phyloP scores from a whole-genome alignment of 2,113 vertebrate species.

The Chlamydotis undulata region DNA sequence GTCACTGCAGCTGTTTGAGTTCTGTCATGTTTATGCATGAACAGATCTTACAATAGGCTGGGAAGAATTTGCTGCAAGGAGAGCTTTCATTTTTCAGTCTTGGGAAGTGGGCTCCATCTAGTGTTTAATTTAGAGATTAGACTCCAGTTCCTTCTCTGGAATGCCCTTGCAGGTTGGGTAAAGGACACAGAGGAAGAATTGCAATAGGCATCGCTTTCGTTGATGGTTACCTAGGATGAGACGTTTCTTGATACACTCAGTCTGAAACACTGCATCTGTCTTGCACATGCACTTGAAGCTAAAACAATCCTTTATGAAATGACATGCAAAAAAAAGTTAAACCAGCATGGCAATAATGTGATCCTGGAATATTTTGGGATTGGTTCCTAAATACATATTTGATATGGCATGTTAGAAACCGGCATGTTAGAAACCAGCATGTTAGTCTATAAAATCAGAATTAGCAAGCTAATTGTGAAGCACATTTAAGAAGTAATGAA shows the following conservation, averaged over 20 bases:
- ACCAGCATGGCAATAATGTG: not conserved
- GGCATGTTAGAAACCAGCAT: not conserved
- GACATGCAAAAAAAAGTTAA: not conserved
- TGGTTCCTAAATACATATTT: not conserved
- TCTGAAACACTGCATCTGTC: not conserved
- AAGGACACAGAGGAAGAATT: not conserved
- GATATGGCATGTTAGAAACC: not conserved
- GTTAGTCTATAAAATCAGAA: not conserved
- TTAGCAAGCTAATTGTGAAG: not conserved
- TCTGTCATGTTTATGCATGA: constrained; percentile 6
- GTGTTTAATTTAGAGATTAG: constrained; percentile 62
- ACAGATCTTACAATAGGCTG: not conserved
- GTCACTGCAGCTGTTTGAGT: not conserved
- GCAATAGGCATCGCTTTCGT: fast-evolving
- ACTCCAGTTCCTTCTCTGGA: not conserved
- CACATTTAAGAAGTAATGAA: not conserved
- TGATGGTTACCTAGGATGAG: not conserved
- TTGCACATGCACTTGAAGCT: not conserved
- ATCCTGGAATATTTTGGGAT: not conserved
- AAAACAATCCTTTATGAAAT: not conserved
- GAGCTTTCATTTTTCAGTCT: constrained; percentile 24
- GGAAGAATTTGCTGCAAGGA: constrained; percentile 4
- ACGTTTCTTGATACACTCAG: not conserved
- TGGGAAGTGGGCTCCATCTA: constrained; percentile 78
- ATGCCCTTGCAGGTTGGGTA: constrained; percentile 12